Base-by-base conservation (phyloP, 2,888 invertebrate genomes). In the Anodontia alba region DNA sequence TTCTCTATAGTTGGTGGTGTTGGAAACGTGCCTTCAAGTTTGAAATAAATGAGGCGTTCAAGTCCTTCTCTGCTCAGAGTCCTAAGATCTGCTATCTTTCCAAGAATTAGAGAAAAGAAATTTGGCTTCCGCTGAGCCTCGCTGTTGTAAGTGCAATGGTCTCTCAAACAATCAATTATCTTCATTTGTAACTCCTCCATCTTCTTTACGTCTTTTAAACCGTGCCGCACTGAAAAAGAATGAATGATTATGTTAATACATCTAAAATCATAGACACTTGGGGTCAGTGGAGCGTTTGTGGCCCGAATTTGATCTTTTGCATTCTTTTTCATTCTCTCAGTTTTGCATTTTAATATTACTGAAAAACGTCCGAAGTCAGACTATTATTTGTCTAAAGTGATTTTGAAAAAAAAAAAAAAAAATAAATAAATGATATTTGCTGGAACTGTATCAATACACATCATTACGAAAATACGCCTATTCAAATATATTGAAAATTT, bases 181-280 rank as follows among this genome's bases (percentile, higher is more conserved):
- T 98, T 98, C 97, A 98, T 98, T 95, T 99, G 99, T 26, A 99
- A 96, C 91, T 97, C 98, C 94, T 99, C 99, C 89, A 99, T 97
- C 90, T 97, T 97, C 93, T 97, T 97, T 0, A 98, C 97, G 93
- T 99, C 98, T 93, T 97, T 97, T 88, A 99, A 95, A 67, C 98
- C 98, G 93, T 98, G 98, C 36, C 99, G 96, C 95, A 98, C 98
- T 98, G 96, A 66, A 94, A 94, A 80, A 26, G 20, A 38, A 23
- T n/a, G 29, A 33, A n/a, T n/a, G n/a, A n/a, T n/a, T n/a, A n/a
- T n/a, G n/a, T n/a, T n/a, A n/a, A n/a, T 29, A n/a, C n/a, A n/a
- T n/a, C n/a, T n/a, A n/a, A 46, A n/a, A n/a, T 20, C 49, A 46
- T 20, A n/a, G 49, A 15, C n/a, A n/a, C n/a, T n/a, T n/a, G n/a